These are phyloP conservation scores for Paramormyrops kingsleyae DNA, from an alignment of 2,113 vertebrate species.

Conservation along the genomic window DNA sequence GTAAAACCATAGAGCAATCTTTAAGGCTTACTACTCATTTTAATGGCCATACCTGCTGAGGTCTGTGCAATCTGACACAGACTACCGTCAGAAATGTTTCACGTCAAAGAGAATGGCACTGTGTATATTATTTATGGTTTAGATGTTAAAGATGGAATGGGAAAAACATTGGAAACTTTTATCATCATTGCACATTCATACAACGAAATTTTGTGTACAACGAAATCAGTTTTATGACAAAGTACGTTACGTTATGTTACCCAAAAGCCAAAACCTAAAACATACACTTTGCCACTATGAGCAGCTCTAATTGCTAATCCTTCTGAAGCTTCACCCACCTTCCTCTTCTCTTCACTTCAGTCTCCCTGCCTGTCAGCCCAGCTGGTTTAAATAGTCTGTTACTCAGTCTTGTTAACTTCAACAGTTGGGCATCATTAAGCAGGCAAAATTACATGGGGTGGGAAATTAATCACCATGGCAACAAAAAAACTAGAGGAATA, in stretches of 20 bases:
- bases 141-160: not conserved
- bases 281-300: not conserved
- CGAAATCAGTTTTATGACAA: not conserved
- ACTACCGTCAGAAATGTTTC: not conserved
- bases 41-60: not conserved
- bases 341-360: not conserved
- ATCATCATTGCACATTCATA: not conserved
- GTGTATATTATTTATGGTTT: not conserved
- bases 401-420: conserved; percentile 11
- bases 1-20: not conserved
- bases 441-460: not conserved
- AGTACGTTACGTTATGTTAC: not conserved
- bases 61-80: not conserved
- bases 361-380: not conserved
- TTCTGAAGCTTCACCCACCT: not conserved
- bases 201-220: not conserved
- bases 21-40: not conserved
- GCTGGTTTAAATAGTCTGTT: conserved; percentile 4
- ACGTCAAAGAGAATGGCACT: not conserved
- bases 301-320: not conserved
- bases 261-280: not conserved
- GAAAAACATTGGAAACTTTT: not conserved
- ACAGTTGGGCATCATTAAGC: conserved; percentile 6
- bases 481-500: not conserved
- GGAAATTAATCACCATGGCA: conserved; percentile 12